Base-by-base conservation (phyloP, 2,797 vertebrate genomes). In the Poecile montanus region DNA sequence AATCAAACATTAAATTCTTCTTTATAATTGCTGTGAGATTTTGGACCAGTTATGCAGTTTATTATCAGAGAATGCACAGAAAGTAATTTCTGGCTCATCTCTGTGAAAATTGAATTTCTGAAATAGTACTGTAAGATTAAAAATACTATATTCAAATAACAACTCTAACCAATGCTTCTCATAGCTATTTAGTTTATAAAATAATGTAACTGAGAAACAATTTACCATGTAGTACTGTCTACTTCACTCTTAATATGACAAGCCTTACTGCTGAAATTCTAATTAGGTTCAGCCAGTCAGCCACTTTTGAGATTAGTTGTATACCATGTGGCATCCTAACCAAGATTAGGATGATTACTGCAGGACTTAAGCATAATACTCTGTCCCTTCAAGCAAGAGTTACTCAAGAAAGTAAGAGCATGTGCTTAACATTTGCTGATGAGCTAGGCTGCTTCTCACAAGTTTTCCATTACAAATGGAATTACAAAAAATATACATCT, bases 11-110 rank as follows among this genome's bases (percentile, higher is more conserved):
- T 76, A 87, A 85, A 70, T 70, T 29, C 3, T 81, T 79, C 79
- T 81, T 51, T 77, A 53, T 62, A 91, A 70, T 81, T 94, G 67
- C 44, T 76, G 15, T 70, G 78, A 94, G 44, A 87, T 79, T 92
- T 89, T 87, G 40, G 60, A 76, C 40, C 29, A 79, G 30, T 51
- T 79, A n/a, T 48, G 32, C 40, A 70, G 34, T 74, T 87, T 79
- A 70, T 75, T 91, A 60, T 51, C n/a, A 66, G 45, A 25, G 30
- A 91, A 75, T 56, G 16, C 10, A 63, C 19, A 56, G 71, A 51
- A 86, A 85, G 85, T 51, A 79, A 60, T 79, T 87, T 70, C 51
- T 2, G 0, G 14, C 72, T 93, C 56, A 84, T 56, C 13, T 83
- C 56, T 56, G 14, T 77, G 51, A 84, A 86, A 93, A 84, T 13